These are phyloP conservation scores for Lithodes maja DNA, from an alignment of 2,888 invertebrate genomes.

Conservation along the genomic window DNA sequence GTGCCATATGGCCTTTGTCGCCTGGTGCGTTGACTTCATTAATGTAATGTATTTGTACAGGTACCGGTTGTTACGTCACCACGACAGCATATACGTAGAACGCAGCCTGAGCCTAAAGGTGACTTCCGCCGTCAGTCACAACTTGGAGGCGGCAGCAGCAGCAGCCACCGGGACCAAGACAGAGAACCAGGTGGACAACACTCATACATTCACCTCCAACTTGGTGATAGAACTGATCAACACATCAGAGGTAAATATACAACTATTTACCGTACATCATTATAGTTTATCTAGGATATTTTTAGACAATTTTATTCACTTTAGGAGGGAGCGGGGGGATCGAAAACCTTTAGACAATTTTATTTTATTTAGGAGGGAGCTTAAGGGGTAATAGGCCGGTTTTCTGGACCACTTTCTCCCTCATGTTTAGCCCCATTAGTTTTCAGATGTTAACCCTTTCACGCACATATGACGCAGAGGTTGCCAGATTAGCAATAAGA, in stretches of 20 bases:
- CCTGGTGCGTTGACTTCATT: constrained; percentile 61
- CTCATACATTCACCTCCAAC: constrained; percentile 38
- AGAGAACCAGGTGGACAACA: background rate
- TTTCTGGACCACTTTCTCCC: too few relatives aligned
- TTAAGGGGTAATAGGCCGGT: too few relatives aligned
- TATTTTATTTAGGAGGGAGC: too few relatives aligned
- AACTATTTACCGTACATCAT: background rate
- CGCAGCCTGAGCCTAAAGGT: constrained; percentile 64
- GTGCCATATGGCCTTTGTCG: constrained; percentile 61
- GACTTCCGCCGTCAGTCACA: constrained; percentile 52
- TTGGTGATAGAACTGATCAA: constrained; percentile 47
- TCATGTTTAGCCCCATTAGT: too few relatives aligned
- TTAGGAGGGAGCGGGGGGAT: too few relatives aligned
- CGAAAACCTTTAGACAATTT: too few relatives aligned
- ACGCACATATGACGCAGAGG: too few relatives aligned
- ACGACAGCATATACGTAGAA: constrained; percentile 60
- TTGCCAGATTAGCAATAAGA: too few relatives aligned
- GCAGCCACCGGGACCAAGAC: background rate
- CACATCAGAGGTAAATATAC: constrained; percentile 47
- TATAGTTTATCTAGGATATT: too few relatives aligned
- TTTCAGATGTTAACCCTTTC: too few relatives aligned
- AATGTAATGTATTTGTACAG: constrained; percentile 31
- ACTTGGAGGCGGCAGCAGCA: constrained; percentile 15
- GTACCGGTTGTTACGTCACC: constrained; percentile 66
- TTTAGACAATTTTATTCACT: too few relatives aligned